A percentile compares a stretch with the other conserved stretches of the same genome.
Evolutionary conservation across 2,888 invertebrate genomes (phyloP).

Genomic region (Asteroscopus sphinx): DNA sequence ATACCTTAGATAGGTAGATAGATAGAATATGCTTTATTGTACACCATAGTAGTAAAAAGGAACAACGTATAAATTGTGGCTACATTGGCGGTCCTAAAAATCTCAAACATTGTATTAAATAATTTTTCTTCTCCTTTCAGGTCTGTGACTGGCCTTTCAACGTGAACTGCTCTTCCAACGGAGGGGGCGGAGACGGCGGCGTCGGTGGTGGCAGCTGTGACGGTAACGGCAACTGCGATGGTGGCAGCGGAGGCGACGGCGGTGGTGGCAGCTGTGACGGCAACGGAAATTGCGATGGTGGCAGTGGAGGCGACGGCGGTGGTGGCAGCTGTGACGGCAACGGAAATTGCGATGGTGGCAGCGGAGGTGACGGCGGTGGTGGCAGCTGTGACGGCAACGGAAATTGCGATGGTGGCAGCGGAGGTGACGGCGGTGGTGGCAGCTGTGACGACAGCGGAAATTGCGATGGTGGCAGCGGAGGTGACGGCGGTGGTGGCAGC

Average conservation of each 20-base stretch:
- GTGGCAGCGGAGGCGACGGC: constrained; percentile 10
- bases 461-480: not conserved
- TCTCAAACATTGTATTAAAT: not conserved
- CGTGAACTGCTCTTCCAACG: constrained; percentile 44
- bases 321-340: constrained; percentile 9
- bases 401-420: not conserved
- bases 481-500: constrained; percentile 3
- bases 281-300: constrained; percentile 11
- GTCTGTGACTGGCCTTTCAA: constrained; percentile 62
- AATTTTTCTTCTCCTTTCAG: not conserved
- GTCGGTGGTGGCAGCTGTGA: constrained; percentile 1
- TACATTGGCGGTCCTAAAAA: too few relatives aligned
- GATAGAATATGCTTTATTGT: too few relatives aligned
- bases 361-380: constrained; percentile 17
- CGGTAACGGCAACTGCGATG: constrained; percentile 11
- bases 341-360: constrained; percentile 2
- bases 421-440: too few relatives aligned
- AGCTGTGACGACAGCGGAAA: too few relatives aligned
- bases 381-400: constrained; percentile 15
- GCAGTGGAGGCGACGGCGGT: not conserved
- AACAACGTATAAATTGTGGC: too few relatives aligned
- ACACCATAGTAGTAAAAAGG: too few relatives aligned
- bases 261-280: constrained; percentile 2
- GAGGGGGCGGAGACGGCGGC: constrained; percentile 13
- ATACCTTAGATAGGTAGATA: too few relatives aligned